These are phyloP conservation scores for Oppia nitens DNA, from an alignment of 1,140 invertebrate species.

Conservation along the genomic window DNA sequence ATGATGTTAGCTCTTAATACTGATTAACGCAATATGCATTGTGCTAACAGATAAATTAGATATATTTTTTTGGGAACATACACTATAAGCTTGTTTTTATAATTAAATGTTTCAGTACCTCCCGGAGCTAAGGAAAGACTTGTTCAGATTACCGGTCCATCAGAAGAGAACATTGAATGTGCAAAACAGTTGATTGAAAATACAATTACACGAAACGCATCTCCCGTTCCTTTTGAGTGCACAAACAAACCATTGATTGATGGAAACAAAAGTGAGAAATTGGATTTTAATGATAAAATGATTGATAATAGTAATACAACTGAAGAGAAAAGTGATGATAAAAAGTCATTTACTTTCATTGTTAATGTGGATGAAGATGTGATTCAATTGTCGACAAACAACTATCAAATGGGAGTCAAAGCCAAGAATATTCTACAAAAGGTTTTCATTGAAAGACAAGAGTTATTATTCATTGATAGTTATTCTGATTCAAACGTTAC, in stretches of 20 bases:
- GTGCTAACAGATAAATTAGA: neutral
- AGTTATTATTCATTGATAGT: neutral
- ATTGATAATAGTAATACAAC: neutral
- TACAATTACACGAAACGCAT: slow-evolving; percentile 76
- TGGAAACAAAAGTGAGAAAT: neutral
- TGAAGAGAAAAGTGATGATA: neutral
- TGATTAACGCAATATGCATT: neutral
- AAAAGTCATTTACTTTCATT: neutral
- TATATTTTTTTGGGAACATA: neutral
- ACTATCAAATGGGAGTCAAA: neutral
- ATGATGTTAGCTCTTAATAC: neutral
- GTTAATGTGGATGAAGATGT: neutral
- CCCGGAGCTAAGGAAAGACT: slow-evolving; percentile 76
- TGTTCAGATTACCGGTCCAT: slow-evolving; percentile 69
- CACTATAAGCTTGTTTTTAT: slow-evolving; percentile 23
- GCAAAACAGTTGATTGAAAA: slow-evolving; percentile 79
- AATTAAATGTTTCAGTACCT: slow-evolving; percentile 67
- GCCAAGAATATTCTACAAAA: neutral
- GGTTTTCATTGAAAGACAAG: neutral
- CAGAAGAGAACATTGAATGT: slow-evolving; percentile 65
- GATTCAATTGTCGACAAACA: neutral
- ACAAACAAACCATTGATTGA: neutral
- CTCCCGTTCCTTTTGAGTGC: slow-evolving; percentile 40
- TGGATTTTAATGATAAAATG: neutral
- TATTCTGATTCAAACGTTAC: neutral